Evolutionary conservation across 2,888 invertebrate species (phyloP).

Genomic region (Cinara cedri): DNA sequence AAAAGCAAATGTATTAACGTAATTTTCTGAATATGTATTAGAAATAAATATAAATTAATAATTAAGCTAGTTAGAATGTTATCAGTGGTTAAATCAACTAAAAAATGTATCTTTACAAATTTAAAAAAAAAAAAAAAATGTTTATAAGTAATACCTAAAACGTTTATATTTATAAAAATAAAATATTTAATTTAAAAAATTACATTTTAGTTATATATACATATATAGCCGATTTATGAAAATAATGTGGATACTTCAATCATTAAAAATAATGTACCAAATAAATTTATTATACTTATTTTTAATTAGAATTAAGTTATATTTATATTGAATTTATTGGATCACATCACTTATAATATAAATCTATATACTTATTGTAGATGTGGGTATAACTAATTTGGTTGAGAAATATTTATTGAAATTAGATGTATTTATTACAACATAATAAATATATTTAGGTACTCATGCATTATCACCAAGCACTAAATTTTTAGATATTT

Average conservation of each 20-base stretch:
- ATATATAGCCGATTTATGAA: not conserved
- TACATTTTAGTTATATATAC: no score
- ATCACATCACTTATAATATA: not conserved
- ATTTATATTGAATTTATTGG: not conserved
- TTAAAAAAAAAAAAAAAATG: constrained; percentile 1
- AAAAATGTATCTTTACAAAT: constrained; percentile 12
- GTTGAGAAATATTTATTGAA: not conserved
- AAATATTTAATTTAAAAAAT: not conserved
- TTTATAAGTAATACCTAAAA: not conserved
- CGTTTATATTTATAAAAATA: not conserved
- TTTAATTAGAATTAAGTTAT: constrained; percentile 8
- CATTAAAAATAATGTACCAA: constrained; percentile 33
- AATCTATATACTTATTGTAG: not conserved
- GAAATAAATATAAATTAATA: constrained; percentile 10
- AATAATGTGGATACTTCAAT: constrained; percentile 1
- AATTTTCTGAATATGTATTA: not conserved
- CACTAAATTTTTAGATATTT: no score
- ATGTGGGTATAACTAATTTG: not conserved
- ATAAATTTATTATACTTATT: constrained; percentile 21
- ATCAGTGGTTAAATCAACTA: not conserved
- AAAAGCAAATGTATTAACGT: not conserved
- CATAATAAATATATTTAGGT: not conserved
- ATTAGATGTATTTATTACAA: not conserved
- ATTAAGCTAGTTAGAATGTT: constrained; percentile 24
- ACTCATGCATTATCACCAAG: no score